A percentile compares a stretch with the other conserved stretches of the same genome.
Conservation (phyloP, 1,140 invertebrate species). For the Macrotrachela quadricornifera region DNA sequence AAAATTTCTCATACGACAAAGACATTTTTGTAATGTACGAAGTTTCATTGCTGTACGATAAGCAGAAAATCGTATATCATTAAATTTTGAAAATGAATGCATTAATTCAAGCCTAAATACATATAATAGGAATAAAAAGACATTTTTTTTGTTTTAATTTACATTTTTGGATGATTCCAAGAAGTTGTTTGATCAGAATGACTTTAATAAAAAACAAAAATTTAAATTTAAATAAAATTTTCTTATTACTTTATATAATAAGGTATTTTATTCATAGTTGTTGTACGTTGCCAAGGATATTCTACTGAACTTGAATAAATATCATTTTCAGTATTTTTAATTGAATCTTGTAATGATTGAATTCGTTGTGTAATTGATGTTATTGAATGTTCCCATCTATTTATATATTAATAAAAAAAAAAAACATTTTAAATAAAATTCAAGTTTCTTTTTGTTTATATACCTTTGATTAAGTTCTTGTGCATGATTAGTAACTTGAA, state of each 20-base stretch:
- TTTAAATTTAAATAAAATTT: neutral
- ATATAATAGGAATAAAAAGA: too few relatives aligned
- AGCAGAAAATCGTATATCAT: slow-evolving; percentile 89
- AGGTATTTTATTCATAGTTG: neutral
- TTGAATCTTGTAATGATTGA: too few relatives aligned
- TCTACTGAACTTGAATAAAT: neutral
- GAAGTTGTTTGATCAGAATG: slow-evolving; percentile 80
- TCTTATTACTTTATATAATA: slow-evolving; percentile 4
- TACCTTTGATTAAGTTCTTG: too few relatives aligned
- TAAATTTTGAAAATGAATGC: slow-evolving; percentile 65
- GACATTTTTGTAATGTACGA: slow-evolving; percentile 60
- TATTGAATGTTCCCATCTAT: too few relatives aligned
- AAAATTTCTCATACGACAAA: slow-evolving; percentile 46
- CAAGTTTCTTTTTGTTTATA: too few relatives aligned
- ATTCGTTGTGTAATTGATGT: too few relatives aligned
- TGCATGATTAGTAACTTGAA: too few relatives aligned
- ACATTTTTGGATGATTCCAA: slow-evolving; percentile 95
- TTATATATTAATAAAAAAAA: too few relatives aligned
- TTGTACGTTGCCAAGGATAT: slow-evolving; percentile 1
- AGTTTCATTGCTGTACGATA: slow-evolving; percentile 95
- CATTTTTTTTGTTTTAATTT: too few relatives aligned
- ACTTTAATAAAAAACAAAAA: slow-evolving; percentile 30
- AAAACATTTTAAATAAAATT: too few relatives aligned
- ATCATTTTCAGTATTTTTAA: too few relatives aligned
- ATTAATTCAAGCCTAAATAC: slow-evolving; percentile 46